Percentiles rank a stretch among this genome's conserved stretches.
Conservation (phyloP, 2,888 invertebrate species). For the Harpalus rufipes region DNA sequence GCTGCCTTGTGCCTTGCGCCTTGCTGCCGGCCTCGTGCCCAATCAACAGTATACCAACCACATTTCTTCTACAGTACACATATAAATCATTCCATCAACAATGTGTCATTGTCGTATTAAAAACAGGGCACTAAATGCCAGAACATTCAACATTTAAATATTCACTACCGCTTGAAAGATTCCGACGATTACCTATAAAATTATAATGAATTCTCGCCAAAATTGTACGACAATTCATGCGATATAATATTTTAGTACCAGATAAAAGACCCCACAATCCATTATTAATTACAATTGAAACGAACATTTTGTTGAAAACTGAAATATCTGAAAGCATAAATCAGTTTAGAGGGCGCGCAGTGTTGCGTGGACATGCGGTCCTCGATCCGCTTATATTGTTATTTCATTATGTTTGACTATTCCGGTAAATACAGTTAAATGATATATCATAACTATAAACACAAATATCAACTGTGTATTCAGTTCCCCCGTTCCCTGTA, state of each 20-base stretch:
- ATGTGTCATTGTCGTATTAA: not conserved
- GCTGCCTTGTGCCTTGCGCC: not conserved
- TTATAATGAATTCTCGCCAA: not conserved
- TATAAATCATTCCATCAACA: not conserved
- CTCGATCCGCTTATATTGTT: slow-evolving; percentile 2
- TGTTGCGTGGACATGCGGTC: not conserved
- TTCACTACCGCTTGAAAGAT: no score
- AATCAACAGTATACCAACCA: not conserved
- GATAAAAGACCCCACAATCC: not conserved
- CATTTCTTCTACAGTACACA: not conserved
- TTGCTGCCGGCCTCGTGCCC: not conserved
- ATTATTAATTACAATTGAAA: slow-evolving; percentile 1
- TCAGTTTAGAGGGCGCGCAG: not conserved
- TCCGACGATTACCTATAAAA: no score
- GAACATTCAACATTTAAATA: no score
- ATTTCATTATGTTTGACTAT: slow-evolving; percentile 24
- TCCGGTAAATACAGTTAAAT: slow-evolving; percentile 20
- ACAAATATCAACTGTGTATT: slow-evolving; percentile 16
- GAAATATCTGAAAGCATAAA: slow-evolving; percentile 25
- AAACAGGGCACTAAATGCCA: no score
- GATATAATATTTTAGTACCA: slow-evolving; percentile 6
- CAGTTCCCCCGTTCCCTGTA: not conserved
- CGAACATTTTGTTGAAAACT: not conserved
- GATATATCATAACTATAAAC: slow-evolving; percentile 21
- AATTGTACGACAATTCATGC: not conserved